phyloP scores from a whole-genome alignment of 37 sponge, comb jelly and placozoan genomes.

The Agelas oroides region DNA sequence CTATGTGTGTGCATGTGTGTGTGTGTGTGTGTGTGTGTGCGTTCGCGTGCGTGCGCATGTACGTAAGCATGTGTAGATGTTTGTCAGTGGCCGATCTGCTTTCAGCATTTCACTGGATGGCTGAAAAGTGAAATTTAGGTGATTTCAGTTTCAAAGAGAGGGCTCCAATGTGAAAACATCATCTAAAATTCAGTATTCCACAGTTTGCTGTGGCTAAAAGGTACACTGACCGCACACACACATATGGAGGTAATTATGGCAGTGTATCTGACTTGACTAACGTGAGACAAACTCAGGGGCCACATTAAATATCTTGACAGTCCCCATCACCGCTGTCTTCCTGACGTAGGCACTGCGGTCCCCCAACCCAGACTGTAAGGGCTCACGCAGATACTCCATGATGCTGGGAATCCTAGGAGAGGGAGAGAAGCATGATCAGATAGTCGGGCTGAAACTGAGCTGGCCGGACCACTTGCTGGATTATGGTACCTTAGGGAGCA shows the following conservation, averaged over 20 bases:
- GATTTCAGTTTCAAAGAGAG: no score
- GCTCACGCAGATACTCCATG: slow-evolving; percentile 89
- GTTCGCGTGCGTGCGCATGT: neutral
- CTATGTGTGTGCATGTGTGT: slow-evolving; percentile 27
- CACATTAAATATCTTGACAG: slow-evolving; percentile 85
- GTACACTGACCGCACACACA: slow-evolving; percentile 25
- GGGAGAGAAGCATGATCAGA: no score
- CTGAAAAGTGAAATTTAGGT: no score
- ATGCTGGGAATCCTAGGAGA: slow-evolving; percentile 76
- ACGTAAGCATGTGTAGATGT: neutral
- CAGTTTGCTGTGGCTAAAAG: no score
- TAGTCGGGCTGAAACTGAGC: no score
- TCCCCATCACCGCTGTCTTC: slow-evolving; percentile 93
- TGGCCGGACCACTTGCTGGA: no score
- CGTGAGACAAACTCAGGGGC: slow-evolving; percentile 82
- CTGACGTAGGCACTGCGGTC: slow-evolving; percentile 95
- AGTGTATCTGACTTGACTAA: neutral
- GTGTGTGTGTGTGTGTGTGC: slow-evolving; percentile 14
- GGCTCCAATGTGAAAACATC: no score
- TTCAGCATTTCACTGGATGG: no score
- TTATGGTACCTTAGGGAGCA: slow-evolving; percentile 97
- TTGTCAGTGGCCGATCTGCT: no score
- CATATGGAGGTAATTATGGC: neutral
- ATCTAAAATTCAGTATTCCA: no score
- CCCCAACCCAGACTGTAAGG: slow-evolving; percentile 85